phyloP scores from a whole-genome alignment of 1,140 invertebrate genomes.

The Drosophila arizonae region DNA sequence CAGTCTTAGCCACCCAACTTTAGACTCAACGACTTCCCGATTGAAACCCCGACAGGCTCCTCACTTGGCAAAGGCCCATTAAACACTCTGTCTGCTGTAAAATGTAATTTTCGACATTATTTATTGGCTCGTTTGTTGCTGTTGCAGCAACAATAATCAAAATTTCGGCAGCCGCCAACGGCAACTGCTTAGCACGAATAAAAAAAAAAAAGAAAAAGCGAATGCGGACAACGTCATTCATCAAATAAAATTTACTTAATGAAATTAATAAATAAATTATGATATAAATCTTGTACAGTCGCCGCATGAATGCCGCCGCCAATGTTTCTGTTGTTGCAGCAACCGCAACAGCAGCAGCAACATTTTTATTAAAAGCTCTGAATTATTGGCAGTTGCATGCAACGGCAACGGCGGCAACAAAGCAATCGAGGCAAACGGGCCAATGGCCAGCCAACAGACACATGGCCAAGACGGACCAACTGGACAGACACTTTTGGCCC shows the following conservation, averaged over 20 bases:
- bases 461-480: conserved; percentile 16
- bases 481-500: conserved; percentile 26
- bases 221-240: conserved; percentile 68
- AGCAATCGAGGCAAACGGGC: conserved; percentile 61
- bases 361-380: conserved; percentile 81
- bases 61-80: conserved; percentile 23
- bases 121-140: conserved; percentile 51
- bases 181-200: conserved; percentile 43
- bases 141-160: conserved; percentile 58
- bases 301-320: conserved; percentile 36
- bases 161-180: conserved; percentile 48
- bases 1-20: not conserved
- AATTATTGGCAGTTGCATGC: conserved; percentile 78
- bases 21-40: conserved; percentile 5
- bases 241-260: conserved; percentile 79
- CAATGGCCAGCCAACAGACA: conserved; percentile 13
- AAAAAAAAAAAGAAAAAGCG: conserved; percentile 33
- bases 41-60: not conserved
- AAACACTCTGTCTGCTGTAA: conserved; percentile 33
- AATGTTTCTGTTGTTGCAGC: conserved; percentile 43
- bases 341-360: conserved; percentile 47
- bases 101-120: conserved; percentile 50
- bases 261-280: conserved; percentile 82
- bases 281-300: conserved; percentile 75
- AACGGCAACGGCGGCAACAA: conserved; percentile 58